Conservation (phyloP, 2,888 invertebrate genomes). For the Lithophane semibrunnea region DNA sequence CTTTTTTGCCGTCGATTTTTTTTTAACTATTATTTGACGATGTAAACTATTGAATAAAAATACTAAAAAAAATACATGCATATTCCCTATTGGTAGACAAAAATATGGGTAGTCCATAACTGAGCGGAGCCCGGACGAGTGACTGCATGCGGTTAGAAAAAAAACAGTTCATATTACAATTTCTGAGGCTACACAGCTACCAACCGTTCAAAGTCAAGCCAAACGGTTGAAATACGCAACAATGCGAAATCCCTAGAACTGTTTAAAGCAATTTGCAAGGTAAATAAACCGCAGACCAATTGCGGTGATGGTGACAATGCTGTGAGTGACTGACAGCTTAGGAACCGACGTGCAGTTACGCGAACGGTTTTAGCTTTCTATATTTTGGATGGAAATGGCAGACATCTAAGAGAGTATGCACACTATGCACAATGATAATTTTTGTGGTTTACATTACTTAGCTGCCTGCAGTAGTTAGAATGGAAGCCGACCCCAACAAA, state of each 20-base stretch:
- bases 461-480: too few relatives aligned
- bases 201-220: neutral
- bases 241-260: constrained; percentile 9
- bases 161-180: neutral
- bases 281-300: constrained; percentile 31
- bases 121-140: too few relatives aligned
- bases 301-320: constrained; percentile 14
- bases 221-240: neutral
- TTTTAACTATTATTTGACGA: too few relatives aligned
- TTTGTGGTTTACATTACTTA: neutral
- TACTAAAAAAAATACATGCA: too few relatives aligned
- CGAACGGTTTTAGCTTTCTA: constrained; percentile 11
- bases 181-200: neutral
- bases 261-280: constrained; percentile 44
- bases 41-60: too few relatives aligned
- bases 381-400: neutral
- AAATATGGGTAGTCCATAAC: neutral
- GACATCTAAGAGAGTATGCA: neutral
- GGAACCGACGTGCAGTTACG: constrained; percentile 18
- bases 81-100: neutral
- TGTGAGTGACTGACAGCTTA: constrained; percentile 33
- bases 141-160: neutral
- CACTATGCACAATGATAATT: too few relatives aligned
- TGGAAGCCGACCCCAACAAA: too few relatives aligned
- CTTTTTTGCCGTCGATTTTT: too few relatives aligned